Percentiles rank a stretch among this genome's conserved stretches.
phyloP scores from a whole-genome alignment of 30 jellyfish, hydroid and myxozoan species.

The Cassiopea xamachana region DNA sequence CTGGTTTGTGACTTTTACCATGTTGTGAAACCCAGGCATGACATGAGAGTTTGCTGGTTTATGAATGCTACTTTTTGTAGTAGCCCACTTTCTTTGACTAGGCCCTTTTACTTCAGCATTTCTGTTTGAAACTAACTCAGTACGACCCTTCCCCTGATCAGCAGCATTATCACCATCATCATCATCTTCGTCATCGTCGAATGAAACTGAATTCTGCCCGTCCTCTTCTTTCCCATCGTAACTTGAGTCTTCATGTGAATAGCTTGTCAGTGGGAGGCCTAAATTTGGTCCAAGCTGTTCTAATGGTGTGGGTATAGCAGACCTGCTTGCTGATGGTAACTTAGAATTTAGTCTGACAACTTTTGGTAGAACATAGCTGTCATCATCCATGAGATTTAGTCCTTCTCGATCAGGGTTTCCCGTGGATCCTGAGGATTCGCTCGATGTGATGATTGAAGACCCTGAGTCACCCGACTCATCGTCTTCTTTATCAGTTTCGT shows the following conservation, averaged over 20 bases:
- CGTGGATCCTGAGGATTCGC: neutral
- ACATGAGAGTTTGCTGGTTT: neutral
- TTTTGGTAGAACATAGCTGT: neutral
- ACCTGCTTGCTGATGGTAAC: slow-evolving; percentile 56
- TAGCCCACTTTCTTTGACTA: neutral
- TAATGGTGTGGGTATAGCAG: slow-evolving; percentile 52
- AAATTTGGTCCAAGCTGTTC: neutral
- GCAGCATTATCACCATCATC: neutral
- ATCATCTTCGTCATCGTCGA: neutral
- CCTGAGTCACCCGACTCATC: slow-evolving; percentile 26
- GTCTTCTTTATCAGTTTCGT: neutral
- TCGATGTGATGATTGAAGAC: neutral
- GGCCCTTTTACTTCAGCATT: neutral
- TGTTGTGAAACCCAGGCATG: neutral
- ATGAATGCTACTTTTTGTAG: neutral
- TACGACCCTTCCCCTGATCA: neutral
- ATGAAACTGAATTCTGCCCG: neutral
- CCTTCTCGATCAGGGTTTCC: neutral
- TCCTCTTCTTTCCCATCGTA: neutral
- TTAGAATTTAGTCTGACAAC: neutral
- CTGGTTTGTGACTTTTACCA: neutral
- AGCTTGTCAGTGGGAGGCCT: neutral
- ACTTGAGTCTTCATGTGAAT: slow-evolving; percentile 9
- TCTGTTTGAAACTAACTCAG: neutral
- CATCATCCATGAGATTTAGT: neutral